These are phyloP conservation scores for Acanthurus lineatus DNA, from an alignment of 2,797 vertebrate species.

Conservation along the genomic window DNA sequence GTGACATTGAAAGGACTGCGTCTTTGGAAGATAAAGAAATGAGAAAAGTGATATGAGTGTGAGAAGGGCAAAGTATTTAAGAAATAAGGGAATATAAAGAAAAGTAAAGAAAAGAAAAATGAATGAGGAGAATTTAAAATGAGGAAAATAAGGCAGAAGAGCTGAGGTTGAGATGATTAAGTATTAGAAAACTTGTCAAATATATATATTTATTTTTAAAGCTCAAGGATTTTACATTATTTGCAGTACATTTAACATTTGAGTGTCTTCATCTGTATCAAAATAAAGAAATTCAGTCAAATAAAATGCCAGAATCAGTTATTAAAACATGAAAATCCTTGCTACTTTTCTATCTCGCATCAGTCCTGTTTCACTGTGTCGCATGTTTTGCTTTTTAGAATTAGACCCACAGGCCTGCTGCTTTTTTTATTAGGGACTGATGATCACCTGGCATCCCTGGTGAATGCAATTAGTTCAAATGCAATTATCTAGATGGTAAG, in stretches of 20 bases:
- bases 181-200: too few species aligned
- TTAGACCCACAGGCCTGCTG: background rate
- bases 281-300: background rate
- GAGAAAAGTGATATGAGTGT: slow-evolving; percentile 37
- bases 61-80: slow-evolving; percentile 22
- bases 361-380: background rate
- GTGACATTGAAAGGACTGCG: slow-evolving; percentile 45
- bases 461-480: slow-evolving; percentile 21
- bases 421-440: slow-evolving; percentile 17
- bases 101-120: background rate
- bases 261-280: background rate
- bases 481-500: background rate
- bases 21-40: slow-evolving; percentile 55
- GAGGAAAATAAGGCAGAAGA: background rate
- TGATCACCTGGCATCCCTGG: slow-evolving; percentile 16
- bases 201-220: background rate
- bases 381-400: slow-evolving; percentile 8
- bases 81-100: slow-evolving; percentile 3
- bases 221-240: too few species aligned
- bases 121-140: slow-evolving; percentile 2
- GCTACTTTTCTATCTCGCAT: background rate
- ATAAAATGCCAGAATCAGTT: background rate
- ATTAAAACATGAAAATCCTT: background rate
- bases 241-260: background rate
- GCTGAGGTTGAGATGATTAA: too few species aligned